Percentiles rank a stretch among this genome's conserved stretches.
Conservation (phyloP, 2,888 invertebrate genomes). For the Drosophila picticornis region DNA sequence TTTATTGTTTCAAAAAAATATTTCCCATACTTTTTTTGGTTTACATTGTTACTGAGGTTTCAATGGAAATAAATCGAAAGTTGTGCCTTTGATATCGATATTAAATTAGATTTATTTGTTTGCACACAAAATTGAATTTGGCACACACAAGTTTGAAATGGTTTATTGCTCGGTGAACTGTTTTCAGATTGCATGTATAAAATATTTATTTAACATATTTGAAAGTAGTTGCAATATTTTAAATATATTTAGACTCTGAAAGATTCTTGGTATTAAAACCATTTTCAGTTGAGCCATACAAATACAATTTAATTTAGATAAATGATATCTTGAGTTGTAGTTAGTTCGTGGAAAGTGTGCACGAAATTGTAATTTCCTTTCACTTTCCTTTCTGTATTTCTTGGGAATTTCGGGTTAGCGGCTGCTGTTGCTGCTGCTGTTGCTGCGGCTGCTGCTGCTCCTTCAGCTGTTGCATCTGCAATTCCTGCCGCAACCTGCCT, state of each 20-base stretch:
- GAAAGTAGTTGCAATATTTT: not conserved
- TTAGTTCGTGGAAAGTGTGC: conserved; percentile 1
- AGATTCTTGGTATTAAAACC: not conserved
- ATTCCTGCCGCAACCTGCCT: conserved; percentile 49
- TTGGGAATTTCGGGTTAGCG: conserved; percentile 21
- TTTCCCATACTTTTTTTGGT: not conserved
- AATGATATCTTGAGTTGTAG: not conserved
- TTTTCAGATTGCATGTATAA: not conserved
- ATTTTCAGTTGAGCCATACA: not conserved
- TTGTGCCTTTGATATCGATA: not conserved
- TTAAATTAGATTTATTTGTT: not conserved
- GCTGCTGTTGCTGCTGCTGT: not conserved
- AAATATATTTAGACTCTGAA: not conserved
- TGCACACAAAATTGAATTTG: not conserved
- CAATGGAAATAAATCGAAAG: not conserved
- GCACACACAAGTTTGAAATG: not conserved
- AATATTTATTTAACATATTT: not conserved
- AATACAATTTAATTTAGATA: not conserved
- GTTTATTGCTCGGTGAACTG: not conserved
- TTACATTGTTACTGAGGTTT: not conserved
- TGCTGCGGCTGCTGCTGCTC: not conserved
- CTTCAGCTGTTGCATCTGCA: conserved; percentile 32
- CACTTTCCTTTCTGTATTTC: conserved; percentile 23
- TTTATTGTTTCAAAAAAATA: not conserved
- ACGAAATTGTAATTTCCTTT: not conserved